Evolutionary conservation across 2,888 invertebrate genomes (phyloP).

Genomic region (Drosophila crucigera): DNA sequence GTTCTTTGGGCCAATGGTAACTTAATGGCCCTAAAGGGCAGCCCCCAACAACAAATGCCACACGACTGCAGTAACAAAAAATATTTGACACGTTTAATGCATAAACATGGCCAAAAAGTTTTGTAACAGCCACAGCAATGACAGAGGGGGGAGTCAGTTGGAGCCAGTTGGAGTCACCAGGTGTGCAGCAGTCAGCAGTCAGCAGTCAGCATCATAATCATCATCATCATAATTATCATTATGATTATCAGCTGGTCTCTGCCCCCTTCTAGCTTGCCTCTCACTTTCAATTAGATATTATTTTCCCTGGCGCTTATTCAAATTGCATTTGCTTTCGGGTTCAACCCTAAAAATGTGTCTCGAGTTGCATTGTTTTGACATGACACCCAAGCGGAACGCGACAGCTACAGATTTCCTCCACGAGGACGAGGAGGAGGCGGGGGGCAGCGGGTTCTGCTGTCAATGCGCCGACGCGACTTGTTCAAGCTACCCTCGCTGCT

Average conservation of each 20-base stretch:
- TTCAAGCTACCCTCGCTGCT: conserved; percentile 6
- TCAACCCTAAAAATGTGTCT: conserved; percentile 59
- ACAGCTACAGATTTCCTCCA: conserved; percentile 40
- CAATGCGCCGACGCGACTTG: conserved; percentile 54
- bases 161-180: conserved; percentile 38
- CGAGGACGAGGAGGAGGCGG: background rate
- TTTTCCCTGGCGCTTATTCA: conserved; percentile 55
- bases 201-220: conserved; percentile 17
- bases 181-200: conserved; percentile 41
- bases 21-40: conserved; percentile 76
- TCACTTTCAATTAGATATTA: conserved; percentile 59
- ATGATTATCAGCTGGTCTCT: conserved; percentile 11
- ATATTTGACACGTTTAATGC: conserved; percentile 74
- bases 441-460: conserved; percentile 4
- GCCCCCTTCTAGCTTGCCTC: conserved; percentile 10
- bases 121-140: conserved; percentile 20
- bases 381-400: conserved; percentile 71
- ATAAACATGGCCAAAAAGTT: conserved; percentile 76
- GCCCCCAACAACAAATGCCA: conserved; percentile 23
- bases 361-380: conserved; percentile 77
- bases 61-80: conserved; percentile 57
- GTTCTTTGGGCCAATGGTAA: conserved; percentile 25
- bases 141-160: background rate
- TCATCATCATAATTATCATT: conserved; percentile 21
- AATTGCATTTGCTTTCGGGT: conserved; percentile 45